Evolutionary conservation across 2,888 invertebrate species (phyloP).

Genomic region (Polydrusus cervinus): DNA sequence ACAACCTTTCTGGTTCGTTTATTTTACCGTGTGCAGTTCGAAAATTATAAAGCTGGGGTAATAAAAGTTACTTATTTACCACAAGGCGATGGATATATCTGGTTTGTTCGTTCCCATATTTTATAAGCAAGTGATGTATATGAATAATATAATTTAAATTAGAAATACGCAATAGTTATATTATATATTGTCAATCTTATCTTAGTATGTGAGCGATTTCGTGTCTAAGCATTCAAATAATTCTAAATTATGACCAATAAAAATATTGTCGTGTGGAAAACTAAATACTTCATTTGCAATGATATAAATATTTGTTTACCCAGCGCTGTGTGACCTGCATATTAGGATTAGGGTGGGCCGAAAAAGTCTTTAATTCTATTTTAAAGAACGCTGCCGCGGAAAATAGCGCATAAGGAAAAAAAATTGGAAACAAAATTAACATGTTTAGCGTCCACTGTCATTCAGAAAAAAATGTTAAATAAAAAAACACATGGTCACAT

Average conservation of each 20-base stretch:
- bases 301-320: no score
- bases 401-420: no score
- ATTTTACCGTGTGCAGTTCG: conserved; percentile 46
- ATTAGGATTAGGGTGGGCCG: no score
- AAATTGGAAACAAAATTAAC: no score
- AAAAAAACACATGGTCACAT: no score
- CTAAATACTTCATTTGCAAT: neutral
- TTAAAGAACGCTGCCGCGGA: no score
- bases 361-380: no score
- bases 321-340: no score
- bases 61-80: conserved; percentile 19
- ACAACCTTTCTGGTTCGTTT: conserved; percentile 32
- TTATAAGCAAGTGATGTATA: neutral
- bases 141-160: conserved; percentile 13
- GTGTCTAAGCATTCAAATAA: neutral
- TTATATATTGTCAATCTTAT: conserved; percentile 20
- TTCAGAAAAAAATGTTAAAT: no score
- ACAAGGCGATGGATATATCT: conserved; percentile 13
- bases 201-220: conserved; percentile 28
- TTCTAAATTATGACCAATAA: conserved; percentile 14
- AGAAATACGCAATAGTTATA: neutral
- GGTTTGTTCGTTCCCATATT: conserved; percentile 1
- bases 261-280: conserved; percentile 1
- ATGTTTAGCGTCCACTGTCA: no score
- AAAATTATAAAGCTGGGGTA: conserved; percentile 14